Conservation (phyloP, 2,113 vertebrate species). For the Ochotona princeps region DNA sequence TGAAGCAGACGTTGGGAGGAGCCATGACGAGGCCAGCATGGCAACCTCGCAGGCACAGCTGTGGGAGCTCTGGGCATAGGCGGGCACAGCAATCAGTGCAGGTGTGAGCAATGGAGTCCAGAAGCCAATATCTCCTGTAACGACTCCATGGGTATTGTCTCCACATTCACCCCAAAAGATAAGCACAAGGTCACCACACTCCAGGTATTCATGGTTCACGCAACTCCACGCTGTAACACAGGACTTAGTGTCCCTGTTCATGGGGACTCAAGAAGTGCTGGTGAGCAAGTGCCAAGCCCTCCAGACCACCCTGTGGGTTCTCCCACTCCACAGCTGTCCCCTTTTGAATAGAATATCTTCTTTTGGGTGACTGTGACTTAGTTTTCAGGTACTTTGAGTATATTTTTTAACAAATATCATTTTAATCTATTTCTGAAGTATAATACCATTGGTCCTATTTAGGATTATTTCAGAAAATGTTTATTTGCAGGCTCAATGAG, state of each 20-base stretch:
- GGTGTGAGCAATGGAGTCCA: background rate
- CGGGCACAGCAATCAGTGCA: background rate
- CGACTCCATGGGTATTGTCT: background rate
- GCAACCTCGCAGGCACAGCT: background rate
- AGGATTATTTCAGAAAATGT: slow-evolving; percentile 33
- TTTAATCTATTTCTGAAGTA: background rate
- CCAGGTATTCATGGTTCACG: background rate
- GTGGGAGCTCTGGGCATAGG: background rate
- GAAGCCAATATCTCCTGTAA: background rate
- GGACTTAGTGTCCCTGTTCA: background rate
- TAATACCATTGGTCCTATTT: background rate
- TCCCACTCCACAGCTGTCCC: background rate
- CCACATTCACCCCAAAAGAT: background rate
- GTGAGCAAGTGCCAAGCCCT: background rate
- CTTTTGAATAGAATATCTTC: background rate
- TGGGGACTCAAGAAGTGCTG: background rate
- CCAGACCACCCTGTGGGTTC: background rate
- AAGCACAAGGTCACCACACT: background rate
- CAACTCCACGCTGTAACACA: background rate
- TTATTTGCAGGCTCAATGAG: background rate
- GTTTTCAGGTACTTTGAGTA: background rate
- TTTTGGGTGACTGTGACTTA: background rate
- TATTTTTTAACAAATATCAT: slow-evolving; percentile 9
- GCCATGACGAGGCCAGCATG: background rate
- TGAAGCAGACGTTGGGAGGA: background rate